Evolutionary conservation across 2,113 vertebrate genomes (phyloP).

Genomic region (Myotis lucifugus): DNA sequence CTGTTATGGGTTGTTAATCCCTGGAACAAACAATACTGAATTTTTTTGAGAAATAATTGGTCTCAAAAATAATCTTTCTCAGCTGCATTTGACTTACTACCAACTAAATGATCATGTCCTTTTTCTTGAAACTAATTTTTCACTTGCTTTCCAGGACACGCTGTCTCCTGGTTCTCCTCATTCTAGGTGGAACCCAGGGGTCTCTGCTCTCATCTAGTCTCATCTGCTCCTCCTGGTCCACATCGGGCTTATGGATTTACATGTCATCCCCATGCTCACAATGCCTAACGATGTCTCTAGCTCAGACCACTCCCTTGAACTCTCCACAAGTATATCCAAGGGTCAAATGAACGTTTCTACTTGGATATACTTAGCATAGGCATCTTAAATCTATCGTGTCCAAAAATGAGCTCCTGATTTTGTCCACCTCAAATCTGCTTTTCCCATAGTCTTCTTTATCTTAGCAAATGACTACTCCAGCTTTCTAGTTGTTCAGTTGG

Average conservation of each 20-base stretch:
- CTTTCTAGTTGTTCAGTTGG: not conserved
- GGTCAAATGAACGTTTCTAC: not conserved
- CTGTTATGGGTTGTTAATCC: not conserved
- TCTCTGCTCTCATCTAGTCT: not conserved
- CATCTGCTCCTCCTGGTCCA: not conserved
- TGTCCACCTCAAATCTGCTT: not conserved
- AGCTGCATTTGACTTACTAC: not conserved
- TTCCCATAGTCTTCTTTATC: not conserved
- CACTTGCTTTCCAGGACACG: no score
- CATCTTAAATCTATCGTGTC: not conserved
- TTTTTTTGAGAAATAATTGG: constrained; percentile 34
- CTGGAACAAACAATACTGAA: not conserved
- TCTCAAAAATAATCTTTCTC: not conserved
- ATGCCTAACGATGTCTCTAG: not conserved
- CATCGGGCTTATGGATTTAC: not conserved
- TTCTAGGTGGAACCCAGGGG: not conserved
- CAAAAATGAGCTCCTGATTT: not conserved
- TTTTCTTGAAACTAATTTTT: not conserved
- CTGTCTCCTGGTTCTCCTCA: not conserved
- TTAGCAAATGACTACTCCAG: not conserved
- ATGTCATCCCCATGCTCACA: not conserved
- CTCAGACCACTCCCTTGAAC: not conserved
- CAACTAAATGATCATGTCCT: not conserved
- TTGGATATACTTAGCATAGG: not conserved
- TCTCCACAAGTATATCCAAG: not conserved